Evolutionary conservation across 1,140 invertebrate genomes (phyloP).

Genomic region (Cydia splendana): DNA sequence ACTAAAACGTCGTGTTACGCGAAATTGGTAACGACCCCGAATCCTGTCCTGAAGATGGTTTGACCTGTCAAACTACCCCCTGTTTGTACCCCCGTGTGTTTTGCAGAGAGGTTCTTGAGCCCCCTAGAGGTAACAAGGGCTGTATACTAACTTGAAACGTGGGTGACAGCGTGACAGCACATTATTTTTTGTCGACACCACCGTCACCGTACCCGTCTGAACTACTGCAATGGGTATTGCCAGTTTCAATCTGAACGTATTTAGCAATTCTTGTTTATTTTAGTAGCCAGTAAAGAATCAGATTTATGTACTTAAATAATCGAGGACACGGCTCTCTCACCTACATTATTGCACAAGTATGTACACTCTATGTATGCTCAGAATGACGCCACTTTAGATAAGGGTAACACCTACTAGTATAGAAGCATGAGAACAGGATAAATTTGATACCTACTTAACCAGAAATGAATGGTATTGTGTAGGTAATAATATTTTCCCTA

Average conservation of each 20-base stretch:
- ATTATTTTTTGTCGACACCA: no score
- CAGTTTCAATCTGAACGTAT: no score
- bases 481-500: neutral
- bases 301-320: neutral
- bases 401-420: neutral
- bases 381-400: conserved; percentile 3
- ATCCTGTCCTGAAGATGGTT: no score
- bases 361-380: neutral
- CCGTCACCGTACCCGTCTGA: no score
- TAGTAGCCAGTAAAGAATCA: neutral
- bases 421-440: neutral
- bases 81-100: no score
- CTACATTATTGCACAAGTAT: neutral
- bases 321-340: neutral
- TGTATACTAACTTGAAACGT: no score
- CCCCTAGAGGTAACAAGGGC: no score
- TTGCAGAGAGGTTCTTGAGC: no score
- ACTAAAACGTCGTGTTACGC: neutral
- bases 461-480: neutral
- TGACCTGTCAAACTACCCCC: no score
- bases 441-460: neutral
- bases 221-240: no score
- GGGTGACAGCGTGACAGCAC: no score
- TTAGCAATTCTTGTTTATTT: no score
- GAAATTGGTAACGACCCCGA: neutral